Evolutionary conservation across 2,888 invertebrate genomes (phyloP), one percentile per base, ranked within the genome.

Genomic region (Tuberolachnus salignus): DNA sequence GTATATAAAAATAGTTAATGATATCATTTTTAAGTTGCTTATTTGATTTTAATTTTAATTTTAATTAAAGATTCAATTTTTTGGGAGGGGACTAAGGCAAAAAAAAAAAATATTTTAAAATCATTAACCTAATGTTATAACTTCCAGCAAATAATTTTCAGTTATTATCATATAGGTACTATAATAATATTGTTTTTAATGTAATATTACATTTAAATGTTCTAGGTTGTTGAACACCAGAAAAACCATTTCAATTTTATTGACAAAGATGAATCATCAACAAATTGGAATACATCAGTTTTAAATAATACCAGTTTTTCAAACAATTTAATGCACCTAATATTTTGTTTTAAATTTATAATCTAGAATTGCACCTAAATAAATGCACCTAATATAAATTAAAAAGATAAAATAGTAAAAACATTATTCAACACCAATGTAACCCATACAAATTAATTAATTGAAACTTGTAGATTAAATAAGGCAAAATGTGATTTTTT

Each of bases 121-220:
- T n/a, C n/a, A n/a, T n/a, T n/a, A n/a, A n/a, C n/a, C n/a, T n/a
- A n/a, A n/a, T n/a, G n/a, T n/a, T n/a, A n/a, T n/a, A n/a, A n/a
- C n/a, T n/a, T n/a, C n/a, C n/a, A n/a, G n/a, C n/a, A n/a, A n/a
- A n/a, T n/a, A n/a, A n/a, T n/a, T n/a, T n/a, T n/a, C n/a, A n/a
- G n/a, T n/a, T n/a, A n/a, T n/a, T n/a, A n/a, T n/a, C n/a, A n/a
- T n/a, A n/a, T n/a, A n/a, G n/a, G n/a, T n/a, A n/a, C n/a, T n/a
- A n/a, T n/a, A n/a, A n/a, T n/a, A n/a, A n/a, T n/a, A n/a, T n/a
- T n/a, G n/a, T n/a, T n/a, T 34, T 26, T 51, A 14, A 34, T 51
- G 8, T 67, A 26, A 67, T 67, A 51, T 53, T 26, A 26, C 49
- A 67, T 16, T n/a, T 69, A 42, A n/a, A n/a, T 69, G 53, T 69